Evolutionary conservation across 1,140 invertebrate genomes (phyloP).

Genomic region (Drosophila pseudoobscura): DNA sequence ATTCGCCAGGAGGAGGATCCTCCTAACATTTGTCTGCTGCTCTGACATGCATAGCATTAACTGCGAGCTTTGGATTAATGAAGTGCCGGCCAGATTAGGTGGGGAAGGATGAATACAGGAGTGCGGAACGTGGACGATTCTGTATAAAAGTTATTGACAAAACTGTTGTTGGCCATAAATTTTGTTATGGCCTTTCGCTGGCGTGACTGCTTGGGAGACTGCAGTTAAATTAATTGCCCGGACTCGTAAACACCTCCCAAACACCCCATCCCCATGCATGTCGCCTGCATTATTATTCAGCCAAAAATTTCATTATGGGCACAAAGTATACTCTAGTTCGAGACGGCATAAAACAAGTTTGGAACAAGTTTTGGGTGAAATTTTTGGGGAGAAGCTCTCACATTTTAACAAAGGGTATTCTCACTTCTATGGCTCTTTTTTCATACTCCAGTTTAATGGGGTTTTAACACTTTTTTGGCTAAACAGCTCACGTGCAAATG

Average conservation of each 20-base stretch:
- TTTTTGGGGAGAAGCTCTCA: no score
- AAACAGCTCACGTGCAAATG: slow-evolving; percentile 79
- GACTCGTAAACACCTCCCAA: slow-evolving; percentile 68
- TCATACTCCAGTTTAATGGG: slow-evolving; percentile 54
- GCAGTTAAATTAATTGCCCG: slow-evolving; percentile 77
- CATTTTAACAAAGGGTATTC: slow-evolving; percentile 15
- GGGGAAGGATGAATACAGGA: slow-evolving; percentile 4
- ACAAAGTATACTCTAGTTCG: slow-evolving; percentile 9
- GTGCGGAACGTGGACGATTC: neutral
- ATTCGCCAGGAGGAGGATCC: slow-evolving; percentile 1
- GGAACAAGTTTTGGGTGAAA: neutral
- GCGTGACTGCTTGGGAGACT: slow-evolving; percentile 48
- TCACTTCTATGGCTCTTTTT: slow-evolving; percentile 5
- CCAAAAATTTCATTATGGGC: slow-evolving; percentile 27
- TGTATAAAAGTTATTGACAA: slow-evolving; percentile 76
- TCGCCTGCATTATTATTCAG: slow-evolving; percentile 52
- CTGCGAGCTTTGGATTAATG: slow-evolving; percentile 73
- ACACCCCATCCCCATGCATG: slow-evolving; percentile 38
- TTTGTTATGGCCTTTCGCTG: slow-evolving; percentile 67
- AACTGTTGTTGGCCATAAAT: slow-evolving; percentile 78
- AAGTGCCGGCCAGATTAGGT: slow-evolving; percentile 74
- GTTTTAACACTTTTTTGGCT: slow-evolving; percentile 77
- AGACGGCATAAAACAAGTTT: neutral
- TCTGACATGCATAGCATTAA: slow-evolving; percentile 80
- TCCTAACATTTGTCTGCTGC: slow-evolving; percentile 67